Evolutionary conservation across 2,113 vertebrate genomes (phyloP).

Genomic region (Thymallus thymallus): DNA sequence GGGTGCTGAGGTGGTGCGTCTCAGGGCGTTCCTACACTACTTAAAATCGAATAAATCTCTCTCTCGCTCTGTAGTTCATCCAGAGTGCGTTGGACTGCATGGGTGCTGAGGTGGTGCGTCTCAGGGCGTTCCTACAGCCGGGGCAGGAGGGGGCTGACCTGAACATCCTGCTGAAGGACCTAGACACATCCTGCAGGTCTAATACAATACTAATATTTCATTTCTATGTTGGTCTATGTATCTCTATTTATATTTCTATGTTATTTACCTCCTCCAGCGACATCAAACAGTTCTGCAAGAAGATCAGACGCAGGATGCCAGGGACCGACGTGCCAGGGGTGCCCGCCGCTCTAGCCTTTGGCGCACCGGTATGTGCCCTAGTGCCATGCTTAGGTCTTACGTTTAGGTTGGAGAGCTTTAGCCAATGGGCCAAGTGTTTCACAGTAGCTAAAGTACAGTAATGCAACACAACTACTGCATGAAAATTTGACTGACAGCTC

Average conservation of each 20-base stretch:
- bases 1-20: conserved; percentile 87
- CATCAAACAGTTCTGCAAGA: conserved; percentile 95
- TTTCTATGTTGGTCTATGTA: too few species aligned
- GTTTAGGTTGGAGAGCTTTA: too few species aligned
- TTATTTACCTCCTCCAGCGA: conserved; percentile 85
- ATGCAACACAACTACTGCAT: background rate
- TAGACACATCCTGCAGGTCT: conserved; percentile 84
- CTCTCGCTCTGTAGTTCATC: conserved; percentile 84
- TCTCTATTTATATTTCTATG: too few species aligned
- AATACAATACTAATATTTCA: too few species aligned
- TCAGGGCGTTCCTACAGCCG: conserved; percentile 82
- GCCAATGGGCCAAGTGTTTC: too few species aligned
- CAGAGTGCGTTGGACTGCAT: conserved; percentile 96
- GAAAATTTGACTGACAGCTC: background rate
- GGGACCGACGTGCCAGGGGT: conserved; percentile 90
- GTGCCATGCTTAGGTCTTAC: too few species aligned
- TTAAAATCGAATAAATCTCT: too few species aligned
- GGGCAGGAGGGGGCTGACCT: conserved; percentile 86
- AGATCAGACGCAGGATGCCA: conserved; percentile 95
- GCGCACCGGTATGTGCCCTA: conserved; percentile 43
- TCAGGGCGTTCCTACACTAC: conserved; percentile 86
- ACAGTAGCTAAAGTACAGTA: too few species aligned
- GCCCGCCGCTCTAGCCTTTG: conserved; percentile 72
- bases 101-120: conserved; percentile 87
- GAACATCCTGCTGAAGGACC: conserved; percentile 86